phyloP scores from a whole-genome alignment of 2,888 invertebrate species.

The Drosophila neotestacea region DNA sequence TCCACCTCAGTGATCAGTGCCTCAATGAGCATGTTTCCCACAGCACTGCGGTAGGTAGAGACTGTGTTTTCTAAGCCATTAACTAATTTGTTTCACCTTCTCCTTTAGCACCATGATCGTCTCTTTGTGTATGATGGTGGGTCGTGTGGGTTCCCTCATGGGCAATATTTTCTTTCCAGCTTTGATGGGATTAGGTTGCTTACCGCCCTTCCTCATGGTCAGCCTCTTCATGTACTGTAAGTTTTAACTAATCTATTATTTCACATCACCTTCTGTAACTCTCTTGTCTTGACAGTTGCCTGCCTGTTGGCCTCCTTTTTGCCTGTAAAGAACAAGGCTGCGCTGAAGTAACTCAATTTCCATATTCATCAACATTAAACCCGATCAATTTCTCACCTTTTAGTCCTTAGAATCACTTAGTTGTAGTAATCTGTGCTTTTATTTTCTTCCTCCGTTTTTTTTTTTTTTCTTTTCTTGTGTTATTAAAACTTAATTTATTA shows the following conservation, averaged over 20 bases:
- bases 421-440: conserved; percentile 1
- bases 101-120: conserved; percentile 89
- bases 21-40: conserved; percentile 82
- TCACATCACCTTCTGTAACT: too few relatives aligned
- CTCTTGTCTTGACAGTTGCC: conserved; percentile 45
- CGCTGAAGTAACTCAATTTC: conserved; percentile 51
- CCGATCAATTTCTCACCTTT: conserved; percentile 28
- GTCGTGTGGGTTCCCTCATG: conserved; percentile 89
- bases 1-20: conserved; percentile 78
- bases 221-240: conserved; percentile 88
- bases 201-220: conserved; percentile 90
- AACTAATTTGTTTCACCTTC: background rate
- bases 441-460: conserved; percentile 5
- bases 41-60: conserved; percentile 75
- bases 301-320: conserved; percentile 62
- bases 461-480: conserved; percentile 13
- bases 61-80: too few relatives aligned
- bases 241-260: conserved; percentile 29
- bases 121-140: conserved; percentile 89
- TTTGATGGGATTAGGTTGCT: conserved; percentile 88
- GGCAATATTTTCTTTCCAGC: conserved; percentile 91
- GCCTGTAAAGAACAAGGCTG: conserved; percentile 72
- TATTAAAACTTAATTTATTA: conserved; percentile 75
- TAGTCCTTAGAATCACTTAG: conserved; percentile 13
- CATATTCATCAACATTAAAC: conserved; percentile 32